phyloP scores from a whole-genome alignment of 2,888 invertebrate species.

The Cantharis flavilabris region DNA sequence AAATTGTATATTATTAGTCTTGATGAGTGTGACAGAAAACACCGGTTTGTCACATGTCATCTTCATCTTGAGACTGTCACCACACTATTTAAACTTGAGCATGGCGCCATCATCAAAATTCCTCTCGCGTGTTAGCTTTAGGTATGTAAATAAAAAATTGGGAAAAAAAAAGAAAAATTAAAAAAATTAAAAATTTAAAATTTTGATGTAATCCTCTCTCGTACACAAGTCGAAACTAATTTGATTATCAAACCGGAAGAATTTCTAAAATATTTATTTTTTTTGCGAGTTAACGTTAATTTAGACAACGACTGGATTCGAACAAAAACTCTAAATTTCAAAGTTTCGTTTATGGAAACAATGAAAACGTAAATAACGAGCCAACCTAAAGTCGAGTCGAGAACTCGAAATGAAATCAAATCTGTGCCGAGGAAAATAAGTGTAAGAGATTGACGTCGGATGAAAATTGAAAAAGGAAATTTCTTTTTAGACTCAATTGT shows the following conservation, averaged over 20 bases:
- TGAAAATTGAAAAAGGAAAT: constrained; percentile 61
- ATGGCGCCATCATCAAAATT: background rate
- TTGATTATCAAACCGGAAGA: background rate
- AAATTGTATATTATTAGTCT: constrained; percentile 34
- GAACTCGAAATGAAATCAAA: constrained; percentile 54
- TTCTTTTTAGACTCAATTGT: constrained; percentile 59
- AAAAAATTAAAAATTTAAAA: too few relatives aligned
- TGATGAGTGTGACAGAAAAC: constrained; percentile 40
- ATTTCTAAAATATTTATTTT: background rate
- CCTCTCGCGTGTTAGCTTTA: background rate
- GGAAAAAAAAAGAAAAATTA: too few relatives aligned
- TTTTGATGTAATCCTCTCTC: background rate
- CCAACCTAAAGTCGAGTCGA: constrained; percentile 47
- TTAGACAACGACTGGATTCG: constrained; percentile 5
- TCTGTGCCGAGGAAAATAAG: constrained; percentile 57
- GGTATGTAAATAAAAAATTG: background rate
- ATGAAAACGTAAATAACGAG: constrained; percentile 53
- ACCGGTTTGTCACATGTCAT: constrained; percentile 37
- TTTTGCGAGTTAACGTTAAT: background rate
- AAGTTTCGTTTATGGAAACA: constrained; percentile 54
- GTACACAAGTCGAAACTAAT: background rate
- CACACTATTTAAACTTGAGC: background rate
- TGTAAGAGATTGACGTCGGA: constrained; percentile 56
- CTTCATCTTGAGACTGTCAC: constrained; percentile 14
- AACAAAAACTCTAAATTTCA: constrained; percentile 38